These are phyloP conservation scores for Propithecus deckenii DNA, from an alignment of 2,797 vertebrate genomes.

Conservation along the genomic window DNA sequence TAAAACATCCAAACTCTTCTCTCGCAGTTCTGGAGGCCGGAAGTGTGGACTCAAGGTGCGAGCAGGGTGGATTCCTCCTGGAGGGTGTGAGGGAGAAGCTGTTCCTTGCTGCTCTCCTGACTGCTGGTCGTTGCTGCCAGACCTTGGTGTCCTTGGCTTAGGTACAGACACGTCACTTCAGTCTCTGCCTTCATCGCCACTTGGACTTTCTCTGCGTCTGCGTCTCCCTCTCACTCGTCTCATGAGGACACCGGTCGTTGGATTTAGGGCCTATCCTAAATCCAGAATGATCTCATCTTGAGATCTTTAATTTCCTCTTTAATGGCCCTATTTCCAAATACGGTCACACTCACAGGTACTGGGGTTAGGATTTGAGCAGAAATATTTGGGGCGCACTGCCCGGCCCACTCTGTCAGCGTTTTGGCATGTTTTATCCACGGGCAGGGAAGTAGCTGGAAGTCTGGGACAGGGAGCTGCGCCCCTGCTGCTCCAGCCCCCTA, in stretches of 20 bases:
- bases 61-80: not conserved
- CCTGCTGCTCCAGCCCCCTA: not conserved
- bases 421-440: not conserved
- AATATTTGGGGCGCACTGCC: not conserved
- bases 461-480: not conserved
- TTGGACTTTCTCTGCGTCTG: not conserved
- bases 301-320: not conserved
- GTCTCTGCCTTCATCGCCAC: not conserved
- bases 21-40: not conserved
- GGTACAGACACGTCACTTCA: no score
- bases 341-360: not conserved
- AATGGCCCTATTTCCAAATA: not conserved
- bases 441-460: not conserved
- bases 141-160: not conserved
- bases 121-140: rapidly evolving
- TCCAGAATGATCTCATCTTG: not conserved
- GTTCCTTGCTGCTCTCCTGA: not conserved
- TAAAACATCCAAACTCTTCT: not conserved
- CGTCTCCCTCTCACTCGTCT: not conserved
- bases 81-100: not conserved
- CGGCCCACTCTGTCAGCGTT: rapidly evolving
- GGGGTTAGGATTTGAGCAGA: not conserved
- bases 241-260: not conserved
- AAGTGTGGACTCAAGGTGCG: not conserved
- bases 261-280: not conserved